These are phyloP conservation scores for Perccottus glenii DNA, from an alignment of 2,113 vertebrate genomes.

Conservation along the genomic window DNA sequence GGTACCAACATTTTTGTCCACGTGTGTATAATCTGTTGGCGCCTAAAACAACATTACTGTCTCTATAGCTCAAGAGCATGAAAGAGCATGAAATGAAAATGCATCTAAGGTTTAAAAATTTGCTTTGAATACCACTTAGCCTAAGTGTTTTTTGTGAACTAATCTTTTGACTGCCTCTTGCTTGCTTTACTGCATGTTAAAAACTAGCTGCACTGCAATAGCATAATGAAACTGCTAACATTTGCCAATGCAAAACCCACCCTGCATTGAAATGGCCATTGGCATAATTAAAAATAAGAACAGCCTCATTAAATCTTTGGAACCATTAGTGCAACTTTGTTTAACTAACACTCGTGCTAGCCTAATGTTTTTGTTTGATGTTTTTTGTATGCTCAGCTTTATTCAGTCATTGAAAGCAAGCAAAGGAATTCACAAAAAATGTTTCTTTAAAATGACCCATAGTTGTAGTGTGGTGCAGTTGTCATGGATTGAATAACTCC, in stretches of 20 bases:
- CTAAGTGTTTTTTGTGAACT: no score
- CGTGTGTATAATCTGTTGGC: no score
- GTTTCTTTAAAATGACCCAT: neutral
- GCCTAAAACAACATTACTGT: no score
- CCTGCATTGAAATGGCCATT: neutral
- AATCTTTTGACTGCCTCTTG: neutral
- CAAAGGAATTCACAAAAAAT: neutral
- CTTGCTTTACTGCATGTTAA: neutral
- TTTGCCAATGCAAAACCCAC: neutral
- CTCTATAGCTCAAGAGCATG: no score
- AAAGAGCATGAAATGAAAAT: no score
- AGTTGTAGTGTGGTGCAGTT: conserved; percentile 1
- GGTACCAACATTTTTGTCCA: no score
- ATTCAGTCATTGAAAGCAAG: no score
- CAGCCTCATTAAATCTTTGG: neutral
- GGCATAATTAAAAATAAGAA: neutral
- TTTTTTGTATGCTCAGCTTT: no score
- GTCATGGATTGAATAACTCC: conserved; percentile 1
- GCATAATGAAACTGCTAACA: neutral
- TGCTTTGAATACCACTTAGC: no score
- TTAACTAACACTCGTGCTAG: neutral
- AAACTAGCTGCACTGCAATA: no score
- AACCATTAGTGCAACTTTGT: conserved; percentile 5
- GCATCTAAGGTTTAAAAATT: no score
- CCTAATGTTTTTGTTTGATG: neutral